Evolutionary conservation across 2,113 vertebrate genomes (phyloP).

Genomic region (Lepisosteus osseus): DNA sequence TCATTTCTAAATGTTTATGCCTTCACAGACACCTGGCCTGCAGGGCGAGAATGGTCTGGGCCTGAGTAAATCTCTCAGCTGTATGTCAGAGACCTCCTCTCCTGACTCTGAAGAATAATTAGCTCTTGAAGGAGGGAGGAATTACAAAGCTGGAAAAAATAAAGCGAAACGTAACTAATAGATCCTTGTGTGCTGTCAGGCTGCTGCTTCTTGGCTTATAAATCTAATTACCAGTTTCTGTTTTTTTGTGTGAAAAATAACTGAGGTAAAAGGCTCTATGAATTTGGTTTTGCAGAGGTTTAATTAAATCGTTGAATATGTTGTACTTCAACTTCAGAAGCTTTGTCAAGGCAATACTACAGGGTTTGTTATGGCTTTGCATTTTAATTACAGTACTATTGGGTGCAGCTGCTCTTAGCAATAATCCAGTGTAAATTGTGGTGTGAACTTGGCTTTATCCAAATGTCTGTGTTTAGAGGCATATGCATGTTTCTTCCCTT

Average conservation of each 20-base stretch:
- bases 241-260: background rate
- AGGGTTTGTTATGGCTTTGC: slow-evolving; percentile 31
- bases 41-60: background rate
- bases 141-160: background rate
- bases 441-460: no score
- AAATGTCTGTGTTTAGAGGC: no score
- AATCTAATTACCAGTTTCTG: background rate
- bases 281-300: background rate
- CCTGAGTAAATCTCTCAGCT: slow-evolving; percentile 21
- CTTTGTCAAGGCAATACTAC: background rate
- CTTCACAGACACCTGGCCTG: slow-evolving; percentile 43
- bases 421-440: no score
- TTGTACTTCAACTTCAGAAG: background rate
- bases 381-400: slow-evolving; percentile 35
- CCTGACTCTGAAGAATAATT: background rate
- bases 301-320: slow-evolving; percentile 10
- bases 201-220: background rate
- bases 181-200: background rate
- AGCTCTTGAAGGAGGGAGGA: background rate
- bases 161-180: background rate
- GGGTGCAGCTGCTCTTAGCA: slow-evolving; percentile 4
- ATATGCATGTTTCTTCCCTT: no score
- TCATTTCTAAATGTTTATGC: slow-evolving; percentile 28
- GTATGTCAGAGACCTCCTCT: background rate
- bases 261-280: background rate